Evolutionary conservation across 2,888 invertebrate genomes (phyloP), one percentile per base, ranked within the genome.

Genomic region (Lissocephala sabroskyi): DNA sequence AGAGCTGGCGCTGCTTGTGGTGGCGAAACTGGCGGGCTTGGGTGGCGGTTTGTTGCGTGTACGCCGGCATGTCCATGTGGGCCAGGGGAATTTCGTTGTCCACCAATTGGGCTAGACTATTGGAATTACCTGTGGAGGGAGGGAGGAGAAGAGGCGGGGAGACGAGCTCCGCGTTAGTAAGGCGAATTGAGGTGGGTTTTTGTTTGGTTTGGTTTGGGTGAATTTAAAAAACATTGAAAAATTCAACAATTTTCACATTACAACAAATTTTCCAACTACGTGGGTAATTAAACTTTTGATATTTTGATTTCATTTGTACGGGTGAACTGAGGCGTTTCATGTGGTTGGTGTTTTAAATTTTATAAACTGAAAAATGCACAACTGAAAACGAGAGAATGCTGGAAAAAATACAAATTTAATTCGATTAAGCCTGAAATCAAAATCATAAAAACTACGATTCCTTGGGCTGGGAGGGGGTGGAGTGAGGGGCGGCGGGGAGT

Each of bases 101-200:
- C 58, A 90, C 88, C 73, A 90, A 85, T 76, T 89, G 89, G 48
- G 89, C 89, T 80, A 89, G 86, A 80, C 89, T 90, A 83, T 89
- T 89, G 63, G 89, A 88, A 79, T 89, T 89, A 84, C 88, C 90
- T 90, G 86, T 14, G 71, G 65, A 30, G 17, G 3, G 23, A 23
- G 23, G 4, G 7, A 28, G 26, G 3, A 28, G 5, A 39, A 33
- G 40, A 49, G 35, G 3, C n/a, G n/a, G 45, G 41, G 19, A 47
- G 23, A 39, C 71, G 78, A 74, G 57, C 54, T 17, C 14, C 35
- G 11, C 32, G 19, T 42, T 42, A 42, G 42, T 26, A 14, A 40
- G n/a, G 23, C 10, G 9, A 32, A 45, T 28, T 28, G 19, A 45
- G 35, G 9, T 26, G 26, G 4, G 4, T 13, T 32, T 1, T 46